phyloP scores from a whole-genome alignment of 2,888 invertebrate species.

The Acrocyrtus sp. region DNA sequence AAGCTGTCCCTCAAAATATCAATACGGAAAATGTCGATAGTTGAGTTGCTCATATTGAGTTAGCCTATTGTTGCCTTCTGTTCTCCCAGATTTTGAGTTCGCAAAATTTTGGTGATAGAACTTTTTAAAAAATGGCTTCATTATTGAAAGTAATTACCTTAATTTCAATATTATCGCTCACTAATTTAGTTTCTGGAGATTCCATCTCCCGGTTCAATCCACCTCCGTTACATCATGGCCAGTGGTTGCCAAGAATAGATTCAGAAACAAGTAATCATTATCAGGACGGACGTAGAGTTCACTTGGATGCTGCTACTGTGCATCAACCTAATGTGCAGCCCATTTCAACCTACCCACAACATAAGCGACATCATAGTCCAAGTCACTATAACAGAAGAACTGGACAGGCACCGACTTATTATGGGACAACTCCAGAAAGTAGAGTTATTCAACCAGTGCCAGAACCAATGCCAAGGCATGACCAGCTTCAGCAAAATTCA shows the following conservation, averaged over 20 bases:
- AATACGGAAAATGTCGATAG: background rate
- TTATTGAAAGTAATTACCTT: background rate
- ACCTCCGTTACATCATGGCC: too few relatives aligned
- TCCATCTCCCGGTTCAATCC: too few relatives aligned
- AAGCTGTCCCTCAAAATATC: too few relatives aligned
- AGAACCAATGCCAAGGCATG: slow-evolving; percentile 3
- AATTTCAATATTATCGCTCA: too few relatives aligned
- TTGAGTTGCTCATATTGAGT: background rate
- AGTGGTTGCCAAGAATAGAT: too few relatives aligned
- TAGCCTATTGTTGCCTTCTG: background rate
- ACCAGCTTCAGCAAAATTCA: slow-evolving; percentile 11
- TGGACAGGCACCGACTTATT: too few relatives aligned
- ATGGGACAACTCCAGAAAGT: background rate
- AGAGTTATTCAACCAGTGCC: background rate
- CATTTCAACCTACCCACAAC: background rate
- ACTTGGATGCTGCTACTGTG: background rate
- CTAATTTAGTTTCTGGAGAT: too few relatives aligned
- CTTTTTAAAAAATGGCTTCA: background rate
- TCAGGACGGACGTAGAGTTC: background rate
- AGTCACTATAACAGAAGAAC: background rate
- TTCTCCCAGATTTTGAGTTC: background rate
- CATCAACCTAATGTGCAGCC: background rate
- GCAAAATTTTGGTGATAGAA: background rate
- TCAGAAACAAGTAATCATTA: too few relatives aligned
- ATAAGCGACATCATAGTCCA: background rate